phyloP scores from a whole-genome alignment of 2,797 vertebrate species.

The Crenuchus spilurus region DNA sequence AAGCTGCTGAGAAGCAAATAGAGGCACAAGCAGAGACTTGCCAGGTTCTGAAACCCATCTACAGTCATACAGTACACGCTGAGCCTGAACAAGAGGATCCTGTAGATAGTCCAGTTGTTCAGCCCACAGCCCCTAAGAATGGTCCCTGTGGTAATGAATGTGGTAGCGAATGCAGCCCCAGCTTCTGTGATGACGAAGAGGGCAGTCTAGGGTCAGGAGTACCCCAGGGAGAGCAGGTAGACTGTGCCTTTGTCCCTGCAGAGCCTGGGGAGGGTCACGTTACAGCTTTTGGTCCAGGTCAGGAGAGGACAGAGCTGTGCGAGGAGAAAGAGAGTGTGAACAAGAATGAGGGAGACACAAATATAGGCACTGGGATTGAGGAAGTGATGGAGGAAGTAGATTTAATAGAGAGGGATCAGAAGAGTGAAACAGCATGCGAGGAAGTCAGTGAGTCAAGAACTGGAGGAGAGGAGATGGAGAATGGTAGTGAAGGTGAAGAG shows the following conservation, averaged over 20 bases:
- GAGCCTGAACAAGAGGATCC: conserved; percentile 3
- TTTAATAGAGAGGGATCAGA: neutral
- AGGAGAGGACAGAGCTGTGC: conserved; percentile 37
- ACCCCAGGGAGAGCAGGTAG: conserved; percentile 30
- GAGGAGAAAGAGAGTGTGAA: conserved; percentile 12
- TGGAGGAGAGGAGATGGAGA: conserved; percentile 5
- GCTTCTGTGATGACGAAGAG: conserved; percentile 14
- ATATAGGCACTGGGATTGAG: conserved; percentile 2
- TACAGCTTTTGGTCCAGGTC: conserved; percentile 26
- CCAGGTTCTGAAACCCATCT: neutral
- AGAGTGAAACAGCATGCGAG: neutral
- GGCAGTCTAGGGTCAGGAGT: conserved; percentile 16
- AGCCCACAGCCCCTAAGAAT: neutral
- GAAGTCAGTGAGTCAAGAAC: conserved; percentile 6
- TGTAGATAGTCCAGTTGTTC: neutral
- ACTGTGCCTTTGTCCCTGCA: conserved; percentile 31
- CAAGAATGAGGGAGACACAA: neutral
- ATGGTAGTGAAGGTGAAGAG: neutral
- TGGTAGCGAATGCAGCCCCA: conserved; percentile 21
- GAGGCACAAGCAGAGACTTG: neutral
- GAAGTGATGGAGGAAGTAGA: conserved; percentile 39
- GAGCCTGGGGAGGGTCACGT: conserved; percentile 23
- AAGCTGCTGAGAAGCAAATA: neutral
- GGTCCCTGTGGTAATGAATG: neutral
- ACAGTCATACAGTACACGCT: conserved; percentile 10